Evolutionary conservation across 2,797 vertebrate genomes (phyloP).

Genomic region (Oryzias sinensis): DNA sequence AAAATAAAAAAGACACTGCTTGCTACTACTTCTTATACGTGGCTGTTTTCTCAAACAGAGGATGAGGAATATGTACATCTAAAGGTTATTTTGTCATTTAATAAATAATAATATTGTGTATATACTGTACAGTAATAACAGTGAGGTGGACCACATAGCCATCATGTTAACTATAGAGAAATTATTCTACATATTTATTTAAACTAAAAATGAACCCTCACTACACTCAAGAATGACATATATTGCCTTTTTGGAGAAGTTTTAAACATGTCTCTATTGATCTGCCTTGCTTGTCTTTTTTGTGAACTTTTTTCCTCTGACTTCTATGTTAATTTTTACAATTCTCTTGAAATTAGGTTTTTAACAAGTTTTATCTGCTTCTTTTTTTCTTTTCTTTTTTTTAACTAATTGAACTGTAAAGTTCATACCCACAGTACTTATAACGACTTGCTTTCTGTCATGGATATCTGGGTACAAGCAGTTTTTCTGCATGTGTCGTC

Average conservation of each 20-base stretch:
- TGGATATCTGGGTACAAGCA: slow-evolving; percentile 2
- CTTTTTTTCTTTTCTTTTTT: background rate
- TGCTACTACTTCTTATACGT: slow-evolving; percentile 75
- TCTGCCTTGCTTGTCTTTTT: slow-evolving; percentile 27
- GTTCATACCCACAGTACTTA: slow-evolving; percentile 7
- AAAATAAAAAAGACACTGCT: slow-evolving; percentile 68
- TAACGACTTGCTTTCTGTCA: slow-evolving; percentile 11
- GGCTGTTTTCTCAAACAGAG: slow-evolving; percentile 76
- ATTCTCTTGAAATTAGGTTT: background rate
- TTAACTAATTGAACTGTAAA: slow-evolving; percentile 23
- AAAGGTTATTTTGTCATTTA: slow-evolving; percentile 80
- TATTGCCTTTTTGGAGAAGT: slow-evolving; percentile 83
- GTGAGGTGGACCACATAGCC: slow-evolving; percentile 61
- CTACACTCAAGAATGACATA: slow-evolving; percentile 82
- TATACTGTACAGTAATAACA: slow-evolving; percentile 82
- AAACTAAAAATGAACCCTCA: slow-evolving; percentile 63
- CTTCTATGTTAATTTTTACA: background rate
- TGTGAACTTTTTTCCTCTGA: slow-evolving; percentile 21
- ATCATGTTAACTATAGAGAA: slow-evolving; percentile 63
- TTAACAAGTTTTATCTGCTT: slow-evolving; percentile 8
- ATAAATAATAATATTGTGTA: slow-evolving; percentile 76
- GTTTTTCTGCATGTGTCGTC: slow-evolving; percentile 24
- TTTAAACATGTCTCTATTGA: slow-evolving; percentile 56
- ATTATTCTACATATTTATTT: slow-evolving; percentile 81
- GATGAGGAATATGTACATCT: slow-evolving; percentile 73